These are phyloP conservation scores for Griposia aprilina DNA, from an alignment of 2,888 invertebrate genomes.

Conservation along the genomic window DNA sequence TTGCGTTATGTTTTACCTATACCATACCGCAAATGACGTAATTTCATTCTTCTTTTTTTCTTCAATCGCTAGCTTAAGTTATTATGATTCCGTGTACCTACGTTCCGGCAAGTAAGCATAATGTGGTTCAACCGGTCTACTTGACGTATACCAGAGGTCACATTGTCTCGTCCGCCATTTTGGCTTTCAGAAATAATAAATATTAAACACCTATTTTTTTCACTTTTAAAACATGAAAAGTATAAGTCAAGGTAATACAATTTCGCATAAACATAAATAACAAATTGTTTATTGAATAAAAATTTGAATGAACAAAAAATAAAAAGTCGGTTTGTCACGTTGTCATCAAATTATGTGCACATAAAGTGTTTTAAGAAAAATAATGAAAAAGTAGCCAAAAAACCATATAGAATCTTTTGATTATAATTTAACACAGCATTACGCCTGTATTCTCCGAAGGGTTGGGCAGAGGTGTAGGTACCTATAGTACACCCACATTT, in stretches of 20 bases:
- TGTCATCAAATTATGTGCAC: conserved; percentile 41
- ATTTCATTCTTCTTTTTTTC: too few relatives aligned
- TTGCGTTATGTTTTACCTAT: too few relatives aligned
- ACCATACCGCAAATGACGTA: too few relatives aligned
- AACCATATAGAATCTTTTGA: not conserved
- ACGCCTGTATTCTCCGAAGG: too few relatives aligned
- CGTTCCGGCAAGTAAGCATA: not conserved
- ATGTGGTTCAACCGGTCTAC: not conserved
- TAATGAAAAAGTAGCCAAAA: not conserved
- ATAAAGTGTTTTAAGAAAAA: not conserved
- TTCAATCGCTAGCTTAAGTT: too few relatives aligned
- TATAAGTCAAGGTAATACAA: conserved; percentile 21
- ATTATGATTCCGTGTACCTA: not conserved
- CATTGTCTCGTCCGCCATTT: conserved; percentile 22
- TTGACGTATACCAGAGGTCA: not conserved
- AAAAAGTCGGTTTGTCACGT: conserved; percentile 16
- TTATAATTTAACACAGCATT: not conserved
- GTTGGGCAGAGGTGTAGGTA: too few relatives aligned
- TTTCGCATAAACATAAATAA: conserved; percentile 42
- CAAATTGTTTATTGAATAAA: conserved; percentile 17
- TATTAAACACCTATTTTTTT: conserved; percentile 29
- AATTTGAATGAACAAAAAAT: conserved; percentile 18
- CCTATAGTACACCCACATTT: too few relatives aligned
- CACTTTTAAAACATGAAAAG: conserved; percentile 23
- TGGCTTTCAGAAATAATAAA: conserved; percentile 17